phyloP scores from a whole-genome alignment of 37 sponge, comb jelly and placozoan species.

The Mnemiopsis leidyi region DNA sequence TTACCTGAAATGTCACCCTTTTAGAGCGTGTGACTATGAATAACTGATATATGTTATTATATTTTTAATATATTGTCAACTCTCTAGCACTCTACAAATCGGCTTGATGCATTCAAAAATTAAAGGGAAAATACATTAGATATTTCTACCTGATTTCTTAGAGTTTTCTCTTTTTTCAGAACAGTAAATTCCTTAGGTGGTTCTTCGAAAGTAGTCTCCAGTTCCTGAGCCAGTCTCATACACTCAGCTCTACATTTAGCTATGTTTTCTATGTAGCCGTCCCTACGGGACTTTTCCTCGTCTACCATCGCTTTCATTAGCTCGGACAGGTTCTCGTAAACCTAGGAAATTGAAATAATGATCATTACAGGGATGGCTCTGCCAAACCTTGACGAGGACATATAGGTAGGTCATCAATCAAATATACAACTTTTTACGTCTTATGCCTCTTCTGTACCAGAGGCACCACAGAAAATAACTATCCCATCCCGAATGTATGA shows the following conservation, averaged over 20 bases:
- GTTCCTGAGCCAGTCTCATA: neutral
- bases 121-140: neutral
- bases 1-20: neutral
- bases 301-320: neutral
- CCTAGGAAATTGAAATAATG: neutral
- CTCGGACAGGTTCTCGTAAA: neutral
- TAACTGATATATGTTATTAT: neutral
- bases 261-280: conserved; percentile 48
- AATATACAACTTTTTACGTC: too few species aligned
- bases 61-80: neutral
- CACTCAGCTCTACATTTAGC: conserved; percentile 40
- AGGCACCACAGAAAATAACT: too few species aligned
- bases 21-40: too few species aligned
- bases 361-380: too few species aligned
- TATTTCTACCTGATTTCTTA: conserved; percentile 58
- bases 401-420: too few species aligned
- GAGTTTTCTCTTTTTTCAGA: conserved; percentile 14
- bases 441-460: too few species aligned
- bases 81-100: neutral
- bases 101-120: too few species aligned
- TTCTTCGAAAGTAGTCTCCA: conserved; percentile 23
- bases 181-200: neutral
- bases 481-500: too few species aligned
- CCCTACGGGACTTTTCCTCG: conserved; percentile 28
- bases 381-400: too few species aligned